Base-by-base conservation (phyloP, 92 coral and sea anemone genomes). In the Chrysogorgia sp. region DNA sequence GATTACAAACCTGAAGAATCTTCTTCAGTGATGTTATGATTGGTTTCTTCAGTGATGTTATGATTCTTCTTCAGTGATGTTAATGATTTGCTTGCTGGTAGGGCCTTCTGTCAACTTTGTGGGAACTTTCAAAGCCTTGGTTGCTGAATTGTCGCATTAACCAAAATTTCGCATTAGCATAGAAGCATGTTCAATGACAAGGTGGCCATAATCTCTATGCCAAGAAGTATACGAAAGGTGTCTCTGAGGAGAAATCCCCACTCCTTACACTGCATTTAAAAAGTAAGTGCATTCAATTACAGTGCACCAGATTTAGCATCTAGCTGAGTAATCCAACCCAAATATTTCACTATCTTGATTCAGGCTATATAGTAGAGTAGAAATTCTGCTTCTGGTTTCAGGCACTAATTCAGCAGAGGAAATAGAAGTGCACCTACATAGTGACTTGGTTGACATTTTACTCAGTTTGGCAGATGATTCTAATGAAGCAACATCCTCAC, bases 51-150 rank as follows among this genome's bases (percentile, higher is more conserved):
- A 25, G 28, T 6, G 3, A 63, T 63, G 19, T 63, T 43, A 24
- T 63, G 70, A 63, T 63, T 63, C 8, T 37, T n/a, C n/a, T n/a
- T n/a, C n/a, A n/a, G n/a, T n/a, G n/a, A n/a, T n/a, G n/a, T n/a
- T n/a, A n/a, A 66, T 66, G 33, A 2, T 34, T 66, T 33, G 52
- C 74, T 40, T 66, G 55, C 35, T 66, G 74, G 55, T 66, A 66
- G 47, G 35, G 74, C 47, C 74, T 66, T 35, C 74, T 49, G 32
- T 66, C 74, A 35, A 66, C 74, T 20, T 66, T 40, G 55, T 66
- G 74, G 5, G 74, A 40, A 25, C 55, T 66, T 13, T 63, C 70
- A 34, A 63, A 63, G 2, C 70, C 70, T 52, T 52, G 59, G 26
- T 26, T 66, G 74, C 55, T 66, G 31, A 66, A 66, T n/a, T 66